Evolutionary conservation across 2,113 vertebrate genomes (phyloP), one percentile per base, ranked within the genome.

Genomic region (Xenopus laevis): DNA sequence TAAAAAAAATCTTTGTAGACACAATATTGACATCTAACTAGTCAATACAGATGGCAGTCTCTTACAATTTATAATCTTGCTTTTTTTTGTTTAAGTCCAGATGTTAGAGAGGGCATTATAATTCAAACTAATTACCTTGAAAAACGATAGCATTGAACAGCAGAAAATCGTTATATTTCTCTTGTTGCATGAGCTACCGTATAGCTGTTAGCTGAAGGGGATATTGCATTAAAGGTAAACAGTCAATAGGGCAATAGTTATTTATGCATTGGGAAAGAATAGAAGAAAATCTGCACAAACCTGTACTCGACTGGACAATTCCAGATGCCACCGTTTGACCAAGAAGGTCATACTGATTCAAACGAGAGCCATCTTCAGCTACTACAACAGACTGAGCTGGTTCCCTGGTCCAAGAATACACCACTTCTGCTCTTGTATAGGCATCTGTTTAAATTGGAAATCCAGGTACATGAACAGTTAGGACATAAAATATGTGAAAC

Each of bases 271-370:
- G 10, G 71, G 13, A 57, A 63, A 65, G 47, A 12, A 72, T 5
- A 40, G 47, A 16, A 50, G 15, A 13, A 59, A 67, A 74, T 74
- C 52, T 65, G 59, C 15, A 79, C 91, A 70, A 77, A 97, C 96
- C 97, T 88, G 97, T 99, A 77, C 97, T 99, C 79, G 96, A 98
- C 81, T 95, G 96, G 65, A 98, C 96, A 83, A 99, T 97, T 17
- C 96, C 96, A 40, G 96, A 98, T 68, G 96, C 95, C 74, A 99
- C 97, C 5, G 89, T 92, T 89, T 98, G 97, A 44, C 97, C 96
- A 80, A 99, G 93, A 70, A 99, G 90, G 79, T 99, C 96, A 0
- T 99, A 99, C 71, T 99, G 97, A 85, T 98, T 99, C 79, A 99
- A 81, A 17, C 96, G 92, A 64, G 97, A 99, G 15, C 97, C 96